Evolutionary conservation across 2,797 vertebrate genomes (phyloP).

Genomic region (Anguilla megastoma): DNA sequence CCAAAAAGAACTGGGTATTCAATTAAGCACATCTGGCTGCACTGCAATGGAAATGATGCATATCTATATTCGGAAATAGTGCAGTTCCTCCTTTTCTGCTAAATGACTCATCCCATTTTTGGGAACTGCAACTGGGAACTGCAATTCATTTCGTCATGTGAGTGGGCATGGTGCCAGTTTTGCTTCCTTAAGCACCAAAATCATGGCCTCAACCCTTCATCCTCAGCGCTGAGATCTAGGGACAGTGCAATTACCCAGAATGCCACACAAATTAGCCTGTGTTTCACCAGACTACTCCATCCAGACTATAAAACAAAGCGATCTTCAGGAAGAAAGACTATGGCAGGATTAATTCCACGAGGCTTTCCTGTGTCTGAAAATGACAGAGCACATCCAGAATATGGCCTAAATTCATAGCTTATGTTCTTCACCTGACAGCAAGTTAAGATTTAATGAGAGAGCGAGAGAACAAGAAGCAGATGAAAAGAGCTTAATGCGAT

Average conservation of each 20-base stretch:
- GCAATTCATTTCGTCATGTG: neutral
- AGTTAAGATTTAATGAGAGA: neutral
- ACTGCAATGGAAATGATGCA: neutral
- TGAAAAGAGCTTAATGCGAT: neutral
- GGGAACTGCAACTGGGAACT: neutral
- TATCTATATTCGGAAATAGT: neutral
- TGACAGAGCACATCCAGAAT: neutral
- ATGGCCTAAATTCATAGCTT: slow-evolving; percentile 7
- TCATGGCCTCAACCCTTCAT: neutral
- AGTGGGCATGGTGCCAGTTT: neutral
- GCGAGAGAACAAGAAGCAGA: neutral
- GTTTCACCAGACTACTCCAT: neutral
- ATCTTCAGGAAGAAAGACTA: neutral
- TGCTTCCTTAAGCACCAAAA: neutral
- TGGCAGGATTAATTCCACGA: neutral
- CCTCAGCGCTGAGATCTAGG: neutral
- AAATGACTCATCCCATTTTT: neutral
- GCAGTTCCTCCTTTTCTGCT: neutral
- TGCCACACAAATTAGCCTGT: neutral
- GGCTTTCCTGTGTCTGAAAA: neutral
- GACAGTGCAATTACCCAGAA: neutral
- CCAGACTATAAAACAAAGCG: neutral
- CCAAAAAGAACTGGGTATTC: neutral
- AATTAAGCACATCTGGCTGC: neutral
- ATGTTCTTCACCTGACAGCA: neutral